Base-by-base conservation (phyloP, 2,113 vertebrate species). In the Campylomormyrus tamandua region DNA sequence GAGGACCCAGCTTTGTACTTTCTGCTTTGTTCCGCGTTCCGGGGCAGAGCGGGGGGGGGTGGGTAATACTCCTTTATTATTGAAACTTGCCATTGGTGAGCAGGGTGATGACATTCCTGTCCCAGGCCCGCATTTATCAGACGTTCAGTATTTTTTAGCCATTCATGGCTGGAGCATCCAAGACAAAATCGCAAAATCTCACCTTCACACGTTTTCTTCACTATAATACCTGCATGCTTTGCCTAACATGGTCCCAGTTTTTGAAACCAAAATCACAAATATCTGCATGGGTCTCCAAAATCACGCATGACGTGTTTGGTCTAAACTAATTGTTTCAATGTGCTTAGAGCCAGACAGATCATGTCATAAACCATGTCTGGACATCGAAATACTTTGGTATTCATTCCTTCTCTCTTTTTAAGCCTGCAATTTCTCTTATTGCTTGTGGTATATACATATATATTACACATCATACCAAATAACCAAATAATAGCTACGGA, bases 41-140 rank as follows among this genome's bases (percentile, higher is more conserved):
- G 24, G 87, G 50, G 87, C 90, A 24, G n/a, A 70, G 62, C 11
- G n/a, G 31, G 91, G 48, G 2, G 53, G 2, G 53, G 48, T 39
- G 9, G 1, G 53, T 87, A 45, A 35, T 91, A 91, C 83, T 91
- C 24, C 58, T 91, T 15, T 77, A 77, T 6, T 74, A 74, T 53
- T 90, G 90, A 24, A 91, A 92, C 62, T 66, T 56, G 24, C 91
- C 92, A 58, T 91, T 87, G 1, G 92, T 91, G 42, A 91, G 90
- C 48, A 92, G 56, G 11, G 91, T 11, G 46, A 91, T 53, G 10
- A 92, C 89, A 52, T 90, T 45, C 77, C 89, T 45, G 90, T 92
- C 19, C 50, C 62, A 8, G 91, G 62, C 2, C 80, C 83, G 2
- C 88, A 52, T 49, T 90, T 87, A 21, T 90, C 80, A 58, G 58